Evolutionary conservation across 2,888 invertebrate genomes (phyloP).

Genomic region (Bembecia ichneumoniformis): DNA sequence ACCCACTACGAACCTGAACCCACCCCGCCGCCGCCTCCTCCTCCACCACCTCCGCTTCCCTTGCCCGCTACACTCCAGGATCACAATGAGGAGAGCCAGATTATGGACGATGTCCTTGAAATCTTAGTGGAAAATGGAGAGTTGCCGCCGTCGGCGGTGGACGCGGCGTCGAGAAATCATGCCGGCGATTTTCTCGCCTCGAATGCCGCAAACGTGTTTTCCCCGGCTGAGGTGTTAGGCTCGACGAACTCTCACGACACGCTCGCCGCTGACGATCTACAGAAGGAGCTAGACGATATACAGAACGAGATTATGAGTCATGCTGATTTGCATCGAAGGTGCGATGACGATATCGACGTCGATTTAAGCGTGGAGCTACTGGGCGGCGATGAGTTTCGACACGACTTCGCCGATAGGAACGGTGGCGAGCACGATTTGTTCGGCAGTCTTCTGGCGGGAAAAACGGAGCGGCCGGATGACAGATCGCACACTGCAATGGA

Average conservation of each 20-base stretch:
- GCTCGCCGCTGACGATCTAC: conserved; percentile 53
- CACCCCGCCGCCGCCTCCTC: conserved; percentile 42
- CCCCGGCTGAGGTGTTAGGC: conserved; percentile 44
- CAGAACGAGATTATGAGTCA: conserved; percentile 61
- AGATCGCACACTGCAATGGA: conserved; percentile 48
- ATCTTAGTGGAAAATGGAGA: conserved; percentile 95
- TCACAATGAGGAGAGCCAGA: conserved; percentile 75
- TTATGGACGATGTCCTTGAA: conserved; percentile 93
- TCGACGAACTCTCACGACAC: conserved; percentile 40
- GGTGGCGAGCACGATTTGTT: conserved; percentile 51
- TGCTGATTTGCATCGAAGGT: conserved; percentile 33
- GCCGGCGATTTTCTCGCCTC: conserved; percentile 24
- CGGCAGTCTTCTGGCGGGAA: conserved; percentile 44
- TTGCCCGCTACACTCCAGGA: conserved; percentile 29
- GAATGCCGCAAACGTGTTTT: conserved; percentile 29
- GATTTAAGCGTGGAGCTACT: conserved; percentile 41
- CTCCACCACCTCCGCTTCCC: conserved; percentile 35
- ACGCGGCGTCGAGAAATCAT: conserved; percentile 69
- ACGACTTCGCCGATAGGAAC: conserved; percentile 44
- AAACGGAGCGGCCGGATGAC: conserved; percentile 31
- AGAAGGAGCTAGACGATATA: conserved; percentile 56
- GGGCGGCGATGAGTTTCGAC: conserved; percentile 39
- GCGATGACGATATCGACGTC: conserved; percentile 38
- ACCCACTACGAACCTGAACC: conserved; percentile 56
- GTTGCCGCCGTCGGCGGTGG: conserved; percentile 89